These are phyloP conservation scores for Orussus abietinus DNA, from an alignment of 1,140 invertebrate species.

Conservation along the genomic window DNA sequence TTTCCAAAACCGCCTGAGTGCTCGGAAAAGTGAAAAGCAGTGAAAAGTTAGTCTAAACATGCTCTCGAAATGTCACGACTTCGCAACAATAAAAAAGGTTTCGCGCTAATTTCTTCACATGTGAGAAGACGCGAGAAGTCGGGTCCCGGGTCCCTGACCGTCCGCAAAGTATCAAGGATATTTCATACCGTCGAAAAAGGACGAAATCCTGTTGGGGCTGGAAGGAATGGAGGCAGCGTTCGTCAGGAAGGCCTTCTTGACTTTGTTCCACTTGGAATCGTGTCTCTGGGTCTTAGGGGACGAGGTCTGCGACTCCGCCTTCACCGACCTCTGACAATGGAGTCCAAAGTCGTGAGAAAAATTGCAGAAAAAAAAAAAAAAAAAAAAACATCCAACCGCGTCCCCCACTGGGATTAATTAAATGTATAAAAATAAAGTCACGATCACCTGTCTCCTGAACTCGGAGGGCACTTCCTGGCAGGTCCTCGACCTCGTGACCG, in stretches of 20 bases:
- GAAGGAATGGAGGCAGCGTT: slow-evolving; percentile 63
- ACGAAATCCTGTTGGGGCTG: slow-evolving; percentile 61
- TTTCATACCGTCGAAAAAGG: slow-evolving; percentile 58
- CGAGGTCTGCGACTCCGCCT: slow-evolving; percentile 24
- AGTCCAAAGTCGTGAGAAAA: no score
- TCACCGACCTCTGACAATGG: slow-evolving; percentile 18
- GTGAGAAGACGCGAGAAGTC: no score
- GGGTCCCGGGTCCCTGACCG: no score
- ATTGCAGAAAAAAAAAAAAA: no score
- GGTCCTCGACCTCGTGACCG: slow-evolving; percentile 16
- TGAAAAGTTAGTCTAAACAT: no score
- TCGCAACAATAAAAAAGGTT: no score
- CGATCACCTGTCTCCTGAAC: slow-evolving; percentile 34
- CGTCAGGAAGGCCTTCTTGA: slow-evolving; percentile 68
- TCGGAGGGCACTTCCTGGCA: slow-evolving; percentile 17
- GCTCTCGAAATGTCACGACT: no score
- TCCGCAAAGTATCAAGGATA: no score
- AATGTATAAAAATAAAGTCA: slow-evolving; percentile 2
- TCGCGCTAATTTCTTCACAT: no score
- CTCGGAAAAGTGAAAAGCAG: no score
- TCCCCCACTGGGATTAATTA: background rate
- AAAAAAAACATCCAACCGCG: slow-evolving; percentile 3
- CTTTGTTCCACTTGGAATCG: slow-evolving; percentile 67
- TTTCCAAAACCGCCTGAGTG: no score
- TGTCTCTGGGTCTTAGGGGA: slow-evolving; percentile 39